These are phyloP conservation scores for Ranitomeya variabilis DNA, from an alignment of 2,113 vertebrate genomes.

Conservation along the genomic window DNA sequence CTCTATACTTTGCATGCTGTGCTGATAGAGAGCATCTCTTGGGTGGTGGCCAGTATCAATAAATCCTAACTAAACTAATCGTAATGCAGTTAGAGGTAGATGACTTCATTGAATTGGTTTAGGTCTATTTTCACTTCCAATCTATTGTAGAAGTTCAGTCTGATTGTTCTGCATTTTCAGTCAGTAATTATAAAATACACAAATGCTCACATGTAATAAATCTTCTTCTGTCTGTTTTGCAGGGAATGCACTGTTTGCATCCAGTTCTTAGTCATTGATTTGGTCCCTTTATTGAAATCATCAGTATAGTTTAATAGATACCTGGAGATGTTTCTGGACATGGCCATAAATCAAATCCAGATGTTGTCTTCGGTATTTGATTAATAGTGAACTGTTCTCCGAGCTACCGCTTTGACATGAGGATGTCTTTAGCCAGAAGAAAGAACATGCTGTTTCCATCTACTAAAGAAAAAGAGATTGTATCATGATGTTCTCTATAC, in stretches of 20 bases:
- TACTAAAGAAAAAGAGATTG: constrained; percentile 47
- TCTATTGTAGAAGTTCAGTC: neutral
- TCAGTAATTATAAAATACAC: neutral
- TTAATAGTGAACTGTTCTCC: constrained; percentile 47
- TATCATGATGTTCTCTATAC: constrained; percentile 44
- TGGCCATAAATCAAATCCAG: constrained; percentile 55
- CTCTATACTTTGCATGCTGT: neutral
- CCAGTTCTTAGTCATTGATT: constrained; percentile 46
- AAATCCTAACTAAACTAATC: neutral
- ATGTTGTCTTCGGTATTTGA: constrained; percentile 54
- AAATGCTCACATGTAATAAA: neutral
- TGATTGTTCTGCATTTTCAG: neutral
- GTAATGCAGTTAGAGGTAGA: neutral
- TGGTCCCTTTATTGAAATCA: constrained; percentile 34
- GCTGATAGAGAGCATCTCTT: neutral
- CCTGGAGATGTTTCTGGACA: constrained; percentile 53
- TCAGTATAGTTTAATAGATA: constrained; percentile 57
- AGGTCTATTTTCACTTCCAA: neutral
- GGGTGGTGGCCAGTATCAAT: neutral
- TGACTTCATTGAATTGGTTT: neutral
- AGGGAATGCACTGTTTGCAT: neutral
- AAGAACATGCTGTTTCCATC: constrained; percentile 51
- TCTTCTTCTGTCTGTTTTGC: constrained; percentile 6
- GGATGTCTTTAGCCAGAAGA: constrained; percentile 46
- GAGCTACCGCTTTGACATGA: constrained; percentile 42